phyloP scores from a whole-genome alignment of 2,888 invertebrate species.

The Dynastes tityus region DNA sequence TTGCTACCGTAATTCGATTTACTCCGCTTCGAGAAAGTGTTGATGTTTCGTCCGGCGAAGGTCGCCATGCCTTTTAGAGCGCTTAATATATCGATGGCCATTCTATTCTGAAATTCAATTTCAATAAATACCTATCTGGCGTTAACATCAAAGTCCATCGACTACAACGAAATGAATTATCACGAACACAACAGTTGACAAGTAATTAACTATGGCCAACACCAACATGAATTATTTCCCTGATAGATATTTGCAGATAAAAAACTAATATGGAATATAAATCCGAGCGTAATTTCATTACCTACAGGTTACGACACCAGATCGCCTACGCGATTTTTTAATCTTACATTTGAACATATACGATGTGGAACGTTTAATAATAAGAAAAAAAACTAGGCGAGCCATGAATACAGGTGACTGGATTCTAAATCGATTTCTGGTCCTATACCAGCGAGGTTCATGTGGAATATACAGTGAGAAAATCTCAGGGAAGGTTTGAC shows the following conservation, averaged over 20 bases:
- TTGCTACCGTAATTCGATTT: background rate
- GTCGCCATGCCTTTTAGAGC: slow-evolving; percentile 3
- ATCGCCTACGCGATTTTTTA: slow-evolving; percentile 48
- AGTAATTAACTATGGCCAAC: slow-evolving; percentile 46
- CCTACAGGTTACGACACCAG: slow-evolving; percentile 32
- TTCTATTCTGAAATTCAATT: slow-evolving; percentile 43
- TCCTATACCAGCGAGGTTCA: slow-evolving; percentile 1
- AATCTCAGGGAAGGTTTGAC: too few relatives aligned
- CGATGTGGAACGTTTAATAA: slow-evolving; percentile 20
- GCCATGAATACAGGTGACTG: slow-evolving; percentile 45
- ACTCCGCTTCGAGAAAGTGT: slow-evolving; percentile 16
- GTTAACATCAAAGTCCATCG: slow-evolving; percentile 46
- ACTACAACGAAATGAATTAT: slow-evolving; percentile 45
- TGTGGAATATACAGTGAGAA: too few relatives aligned
- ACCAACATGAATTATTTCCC: slow-evolving; percentile 41
- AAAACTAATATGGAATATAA: slow-evolving; percentile 46
- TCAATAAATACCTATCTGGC: slow-evolving; percentile 41
- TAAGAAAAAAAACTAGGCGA: slow-evolving; percentile 34
- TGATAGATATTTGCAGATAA: slow-evolving; percentile 46
- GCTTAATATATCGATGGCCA: slow-evolving; percentile 13
- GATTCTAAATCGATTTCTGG: slow-evolving; percentile 44
- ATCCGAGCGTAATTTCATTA: slow-evolving; percentile 42
- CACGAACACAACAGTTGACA: slow-evolving; percentile 45
- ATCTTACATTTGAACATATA: slow-evolving; percentile 14
- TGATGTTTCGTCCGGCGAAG: slow-evolving; percentile 11